Base-by-base conservation (phyloP, 2,888 invertebrate species). In the Eristalis intricaria region DNA sequence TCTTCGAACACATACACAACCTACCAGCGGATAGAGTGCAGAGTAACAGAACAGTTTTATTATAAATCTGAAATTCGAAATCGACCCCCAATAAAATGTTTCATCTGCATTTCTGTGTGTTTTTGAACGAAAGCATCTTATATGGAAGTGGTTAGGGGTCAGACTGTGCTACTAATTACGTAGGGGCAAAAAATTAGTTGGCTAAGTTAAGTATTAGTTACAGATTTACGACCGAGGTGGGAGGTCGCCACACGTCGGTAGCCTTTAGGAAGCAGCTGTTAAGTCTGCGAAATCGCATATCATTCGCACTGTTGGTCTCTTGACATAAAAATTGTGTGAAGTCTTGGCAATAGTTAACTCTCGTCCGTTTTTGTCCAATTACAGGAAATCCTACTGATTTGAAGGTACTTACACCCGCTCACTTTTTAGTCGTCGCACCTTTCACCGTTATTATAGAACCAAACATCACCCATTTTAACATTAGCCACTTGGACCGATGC, bases 371-470 rank as follows among this genome's bases (percentile, higher is more conserved):
- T 29, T 89, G 74, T 83, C 89, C 89, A 40, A 80, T 89, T 75
- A 64, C 89, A 81, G 89, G 88, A 50, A 88, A 73, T 56, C 79
- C 84, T n/a, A 84, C 82, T 61, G 86, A 89, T 66, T 58, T 89
- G n/a, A 86, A 84, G 4, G 73, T 83, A 2, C 64, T 83, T 4
- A 82, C 82, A 7, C 85, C 89, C 4, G 81, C 73, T 11, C 85
- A 89, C 22, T 89, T 89, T 61, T 61, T 89, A 11, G 73, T 84
- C 22, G 87, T 83, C 13, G 80, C 89, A 23, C 84, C 82, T 3
- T 64, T 80, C 15, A 68, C 74, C 1, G 11, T 63, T 22, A 73
- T 77, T 15, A 64, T 71, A 13, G 82, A 88, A 32, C 83, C 85
- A 11, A 83, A 88, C 19, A 64, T 88, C 0, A 86, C 84, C 2